Conservation (phyloP, 2,113 vertebrate species). For the Puntigrus tetrazona region DNA sequence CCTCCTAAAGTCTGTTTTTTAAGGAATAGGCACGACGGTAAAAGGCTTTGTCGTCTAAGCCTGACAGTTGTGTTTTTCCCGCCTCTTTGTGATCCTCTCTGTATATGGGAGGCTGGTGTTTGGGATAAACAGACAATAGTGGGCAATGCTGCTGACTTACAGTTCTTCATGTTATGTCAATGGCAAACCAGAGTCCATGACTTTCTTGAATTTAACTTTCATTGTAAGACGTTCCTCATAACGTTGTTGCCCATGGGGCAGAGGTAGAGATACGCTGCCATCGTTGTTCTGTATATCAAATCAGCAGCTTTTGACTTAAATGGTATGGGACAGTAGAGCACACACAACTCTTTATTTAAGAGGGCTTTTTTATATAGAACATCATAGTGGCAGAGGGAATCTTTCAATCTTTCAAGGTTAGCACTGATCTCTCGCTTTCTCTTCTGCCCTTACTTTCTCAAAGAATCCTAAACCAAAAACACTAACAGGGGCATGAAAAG, state of each 20-base stretch:
- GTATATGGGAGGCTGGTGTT: constrained; percentile 83
- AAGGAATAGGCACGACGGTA: constrained; percentile 85
- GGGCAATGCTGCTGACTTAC: constrained; percentile 84
- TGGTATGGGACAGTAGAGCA: constrained; percentile 56
- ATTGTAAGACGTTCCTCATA: background rate
- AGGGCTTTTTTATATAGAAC: constrained; percentile 68
- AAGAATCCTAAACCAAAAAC: constrained; percentile 66
- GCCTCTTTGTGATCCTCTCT: constrained; percentile 95
- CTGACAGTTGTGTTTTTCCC: constrained; percentile 93
- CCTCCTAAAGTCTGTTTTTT: constrained; percentile 86
- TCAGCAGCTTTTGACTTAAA: constrained; percentile 52
- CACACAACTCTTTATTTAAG: constrained; percentile 11
- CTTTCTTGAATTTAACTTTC: constrained; percentile 52
- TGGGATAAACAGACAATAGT: constrained; percentile 84
- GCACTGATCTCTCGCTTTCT: background rate
- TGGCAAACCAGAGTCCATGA: constrained; percentile 83
- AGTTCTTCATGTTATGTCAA: constrained; percentile 81
- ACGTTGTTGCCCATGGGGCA: background rate
- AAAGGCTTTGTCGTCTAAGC: constrained; percentile 88
- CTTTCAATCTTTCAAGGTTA: background rate
- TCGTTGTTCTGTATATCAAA: constrained; percentile 60
- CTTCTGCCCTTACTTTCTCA: constrained; percentile 27
- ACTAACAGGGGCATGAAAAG: constrained; percentile 59
- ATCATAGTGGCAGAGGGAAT: constrained; percentile 54
- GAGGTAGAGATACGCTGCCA: background rate